These are phyloP conservation scores for Esperia sulphurella DNA, from an alignment of 2,888 invertebrate genomes.

Conservation along the genomic window DNA sequence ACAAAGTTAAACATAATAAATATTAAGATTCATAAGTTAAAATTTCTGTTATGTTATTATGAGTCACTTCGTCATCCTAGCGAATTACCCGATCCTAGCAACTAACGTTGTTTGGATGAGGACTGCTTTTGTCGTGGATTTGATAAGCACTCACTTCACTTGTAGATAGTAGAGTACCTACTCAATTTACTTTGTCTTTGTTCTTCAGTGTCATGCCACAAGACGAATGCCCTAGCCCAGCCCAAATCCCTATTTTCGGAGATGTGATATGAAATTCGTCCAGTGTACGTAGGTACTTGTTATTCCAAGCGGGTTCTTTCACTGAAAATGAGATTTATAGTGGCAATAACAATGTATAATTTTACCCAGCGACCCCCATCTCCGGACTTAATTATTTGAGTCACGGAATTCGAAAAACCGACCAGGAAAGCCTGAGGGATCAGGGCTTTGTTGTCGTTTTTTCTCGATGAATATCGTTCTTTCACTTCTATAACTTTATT, in stretches of 20 bases:
- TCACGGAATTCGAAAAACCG: constrained; percentile 74
- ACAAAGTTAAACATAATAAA: not conserved
- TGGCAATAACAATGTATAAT: constrained; percentile 74
- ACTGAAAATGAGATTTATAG: constrained; percentile 72
- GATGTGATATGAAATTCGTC: constrained; percentile 40
- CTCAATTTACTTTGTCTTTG: too few relatives aligned
- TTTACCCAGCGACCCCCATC: constrained; percentile 63
- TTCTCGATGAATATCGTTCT: constrained; percentile 41
- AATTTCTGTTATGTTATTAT: too few relatives aligned
- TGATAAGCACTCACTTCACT: too few relatives aligned
- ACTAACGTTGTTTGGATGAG: too few relatives aligned
- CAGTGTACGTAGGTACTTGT: constrained; percentile 44
- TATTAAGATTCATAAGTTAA: not conserved
- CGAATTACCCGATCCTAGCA: too few relatives aligned
- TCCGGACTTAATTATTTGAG: constrained; percentile 74
- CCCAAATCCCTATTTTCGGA: constrained; percentile 12
- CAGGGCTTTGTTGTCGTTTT: constrained; percentile 64
- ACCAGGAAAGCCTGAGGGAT: constrained; percentile 66
- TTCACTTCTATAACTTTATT: constrained; percentile 55
- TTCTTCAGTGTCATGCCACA: not conserved
- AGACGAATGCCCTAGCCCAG: constrained; percentile 5
- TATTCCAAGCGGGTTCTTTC: constrained; percentile 61
- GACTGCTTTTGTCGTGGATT: too few relatives aligned
- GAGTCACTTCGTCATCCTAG: too few relatives aligned
- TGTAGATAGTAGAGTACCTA: too few relatives aligned